These are phyloP conservation scores for Potamarius usumacintae DNA, from an alignment of 2,113 vertebrate genomes.

Conservation along the genomic window DNA sequence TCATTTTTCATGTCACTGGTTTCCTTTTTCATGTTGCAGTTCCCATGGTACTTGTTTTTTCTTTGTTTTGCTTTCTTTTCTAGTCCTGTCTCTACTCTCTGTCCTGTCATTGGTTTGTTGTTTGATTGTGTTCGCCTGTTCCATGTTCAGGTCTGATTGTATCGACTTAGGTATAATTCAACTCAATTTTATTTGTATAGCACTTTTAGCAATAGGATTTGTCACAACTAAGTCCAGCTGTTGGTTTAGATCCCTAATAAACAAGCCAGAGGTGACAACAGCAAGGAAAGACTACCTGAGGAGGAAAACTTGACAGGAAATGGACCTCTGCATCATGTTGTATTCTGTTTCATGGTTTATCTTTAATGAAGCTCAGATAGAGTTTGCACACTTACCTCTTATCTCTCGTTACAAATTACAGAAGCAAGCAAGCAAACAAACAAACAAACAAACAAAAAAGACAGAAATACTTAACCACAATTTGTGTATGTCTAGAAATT, in stretches of 20 bases:
- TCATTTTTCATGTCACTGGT: no score
- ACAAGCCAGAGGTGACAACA: background rate
- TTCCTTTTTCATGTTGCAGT: background rate
- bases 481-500: background rate
- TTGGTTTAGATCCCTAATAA: background rate
- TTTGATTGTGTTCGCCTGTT: background rate
- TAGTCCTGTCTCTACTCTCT: background rate
- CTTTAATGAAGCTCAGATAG: background rate
- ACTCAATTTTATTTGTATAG: background rate
- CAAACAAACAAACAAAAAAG: background rate
- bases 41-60: background rate
- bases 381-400: background rate
- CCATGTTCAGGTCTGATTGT: background rate
- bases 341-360: background rate
- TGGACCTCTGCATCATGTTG: background rate
- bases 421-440: background rate
- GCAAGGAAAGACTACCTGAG: background rate
- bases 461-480: background rate
- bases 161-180: background rate
- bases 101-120: background rate
- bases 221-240: background rate
- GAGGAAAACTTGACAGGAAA: background rate
- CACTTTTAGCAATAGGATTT: background rate
- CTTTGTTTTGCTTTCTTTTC: background rate
- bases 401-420: background rate